A percentile compares a stretch with the other conserved stretches of the same genome.
Evolutionary conservation across 2,888 invertebrate genomes (phyloP).

Genomic region (Stenoptilia bipunctidactyla): DNA sequence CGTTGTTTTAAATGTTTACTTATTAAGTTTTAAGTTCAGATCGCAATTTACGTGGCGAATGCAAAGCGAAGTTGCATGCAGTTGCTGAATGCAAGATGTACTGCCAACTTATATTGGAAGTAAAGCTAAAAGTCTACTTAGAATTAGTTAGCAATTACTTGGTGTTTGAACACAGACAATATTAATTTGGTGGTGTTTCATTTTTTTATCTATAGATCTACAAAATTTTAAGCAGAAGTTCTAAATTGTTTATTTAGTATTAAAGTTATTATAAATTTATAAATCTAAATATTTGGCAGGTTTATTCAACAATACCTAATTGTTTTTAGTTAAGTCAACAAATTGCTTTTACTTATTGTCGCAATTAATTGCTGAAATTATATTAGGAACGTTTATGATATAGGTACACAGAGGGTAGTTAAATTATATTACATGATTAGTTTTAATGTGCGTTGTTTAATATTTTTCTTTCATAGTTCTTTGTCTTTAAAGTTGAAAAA

Average conservation of each 20-base stretch:
- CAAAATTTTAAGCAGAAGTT: neutral
- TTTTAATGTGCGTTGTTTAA: no score
- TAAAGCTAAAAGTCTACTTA: no score
- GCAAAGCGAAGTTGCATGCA: no score
- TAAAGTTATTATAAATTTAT: neutral
- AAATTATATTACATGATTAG: neutral
- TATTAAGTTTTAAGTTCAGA: no score
- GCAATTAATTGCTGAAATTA: slow-evolving; percentile 23
- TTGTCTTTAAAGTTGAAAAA: no score
- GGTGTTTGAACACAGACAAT: slow-evolving; percentile 51
- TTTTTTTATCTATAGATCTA: slow-evolving; percentile 13
- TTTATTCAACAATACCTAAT: neutral
- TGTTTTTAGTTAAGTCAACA: slow-evolving; percentile 4
- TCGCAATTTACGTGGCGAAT: no score
- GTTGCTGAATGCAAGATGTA: no score
- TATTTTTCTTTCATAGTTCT: no score
- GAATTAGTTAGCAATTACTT: no score
- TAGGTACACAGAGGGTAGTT: neutral
- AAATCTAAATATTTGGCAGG: neutral
- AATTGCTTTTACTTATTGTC: slow-evolving; percentile 39
- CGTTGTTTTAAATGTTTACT: no score
- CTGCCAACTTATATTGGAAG: no score
- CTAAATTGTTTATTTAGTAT: neutral
- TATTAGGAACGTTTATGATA: slow-evolving; percentile 12
- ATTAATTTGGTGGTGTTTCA: slow-evolving; percentile 51